These are phyloP conservation scores for Polypedilum vanderplanki DNA, from an alignment of 1,140 invertebrate species.

Conservation along the genomic window DNA sequence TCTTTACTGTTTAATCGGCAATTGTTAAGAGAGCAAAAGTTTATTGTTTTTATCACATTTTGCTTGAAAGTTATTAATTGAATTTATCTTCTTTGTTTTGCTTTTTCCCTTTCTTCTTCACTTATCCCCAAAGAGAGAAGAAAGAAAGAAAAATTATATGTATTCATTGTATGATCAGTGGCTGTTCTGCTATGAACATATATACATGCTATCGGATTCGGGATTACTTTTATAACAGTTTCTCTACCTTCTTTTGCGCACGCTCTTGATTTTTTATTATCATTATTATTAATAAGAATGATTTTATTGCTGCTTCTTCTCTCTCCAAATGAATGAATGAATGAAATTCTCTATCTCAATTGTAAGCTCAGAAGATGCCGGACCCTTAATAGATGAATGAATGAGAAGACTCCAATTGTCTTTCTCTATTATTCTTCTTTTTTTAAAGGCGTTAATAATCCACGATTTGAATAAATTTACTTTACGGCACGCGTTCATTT, in stretches of 20 bases:
- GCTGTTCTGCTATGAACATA: background rate
- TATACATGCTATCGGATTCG: background rate
- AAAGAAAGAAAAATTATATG: background rate
- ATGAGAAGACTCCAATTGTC: slow-evolving; percentile 17
- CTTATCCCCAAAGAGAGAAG: background rate
- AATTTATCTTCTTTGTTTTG: slow-evolving; percentile 14
- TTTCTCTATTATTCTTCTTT: background rate
- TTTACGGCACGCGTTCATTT: slow-evolving; percentile 16
- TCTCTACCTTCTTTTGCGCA: slow-evolving; percentile 1
- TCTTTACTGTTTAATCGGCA: slow-evolving; percentile 9
- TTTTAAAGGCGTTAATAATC: background rate
- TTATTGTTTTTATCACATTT: slow-evolving; percentile 19
- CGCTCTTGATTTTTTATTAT: slow-evolving; percentile 18
- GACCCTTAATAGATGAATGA: background rate
- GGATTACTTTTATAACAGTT: slow-evolving; percentile 3
- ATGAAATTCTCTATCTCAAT: background rate
- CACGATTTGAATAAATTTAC: background rate
- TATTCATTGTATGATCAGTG: background rate
- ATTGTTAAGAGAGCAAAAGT: background rate
- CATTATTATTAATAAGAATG: slow-evolving; percentile 15
- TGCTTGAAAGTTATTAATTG: slow-evolving; percentile 13
- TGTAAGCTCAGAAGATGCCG: too few species aligned
- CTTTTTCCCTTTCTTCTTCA: background rate
- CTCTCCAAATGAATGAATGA: background rate
- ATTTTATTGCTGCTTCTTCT: slow-evolving; percentile 18